These are phyloP conservation scores for Suncus etruscus DNA, from an alignment of 2,113 vertebrate species.

Conservation along the genomic window DNA sequence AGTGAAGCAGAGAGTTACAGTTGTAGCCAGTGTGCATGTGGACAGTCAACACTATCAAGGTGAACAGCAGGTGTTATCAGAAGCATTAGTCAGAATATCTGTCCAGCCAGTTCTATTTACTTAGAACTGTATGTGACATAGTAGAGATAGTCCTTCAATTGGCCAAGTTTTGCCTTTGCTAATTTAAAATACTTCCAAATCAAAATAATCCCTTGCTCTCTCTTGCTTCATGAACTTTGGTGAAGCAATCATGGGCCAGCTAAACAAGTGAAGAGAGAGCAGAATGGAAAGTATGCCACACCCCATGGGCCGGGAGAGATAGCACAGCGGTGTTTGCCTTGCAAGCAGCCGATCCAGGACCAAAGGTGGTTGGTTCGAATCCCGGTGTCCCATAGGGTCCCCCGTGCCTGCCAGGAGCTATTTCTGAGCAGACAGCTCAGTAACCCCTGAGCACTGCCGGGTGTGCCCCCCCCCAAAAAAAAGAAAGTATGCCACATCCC, in stretches of 20 bases:
- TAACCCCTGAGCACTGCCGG: too few relatives aligned
- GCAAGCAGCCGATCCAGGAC: too few relatives aligned
- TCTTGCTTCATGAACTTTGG: neutral
- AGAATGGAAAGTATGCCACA: neutral
- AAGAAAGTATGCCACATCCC: neutral
- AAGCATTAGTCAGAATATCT: conserved; percentile 4
- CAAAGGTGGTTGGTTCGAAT: too few relatives aligned
- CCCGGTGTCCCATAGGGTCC: too few relatives aligned
- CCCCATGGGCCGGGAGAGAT: too few relatives aligned
- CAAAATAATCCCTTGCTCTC: conserved; percentile 25
- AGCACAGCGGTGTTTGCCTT: too few relatives aligned
- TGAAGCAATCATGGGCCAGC: conserved; percentile 12
- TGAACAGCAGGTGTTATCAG: conserved; percentile 10
- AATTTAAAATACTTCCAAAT: conserved; percentile 58
- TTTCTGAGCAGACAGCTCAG: too few relatives aligned
- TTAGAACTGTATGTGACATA: neutral
- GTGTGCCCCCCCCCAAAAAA: too few relatives aligned
- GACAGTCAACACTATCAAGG: neutral
- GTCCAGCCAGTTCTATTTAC: conserved; percentile 8
- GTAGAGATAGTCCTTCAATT: neutral
- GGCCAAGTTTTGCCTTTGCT: conserved; percentile 4
- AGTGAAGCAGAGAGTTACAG: too few relatives aligned
- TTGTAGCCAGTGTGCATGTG: neutral
- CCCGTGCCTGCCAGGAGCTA: too few relatives aligned
- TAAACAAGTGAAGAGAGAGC: conserved; percentile 35